Conservation (phyloP, 1,140 invertebrate genomes). For the Phortica variegata region DNA sequence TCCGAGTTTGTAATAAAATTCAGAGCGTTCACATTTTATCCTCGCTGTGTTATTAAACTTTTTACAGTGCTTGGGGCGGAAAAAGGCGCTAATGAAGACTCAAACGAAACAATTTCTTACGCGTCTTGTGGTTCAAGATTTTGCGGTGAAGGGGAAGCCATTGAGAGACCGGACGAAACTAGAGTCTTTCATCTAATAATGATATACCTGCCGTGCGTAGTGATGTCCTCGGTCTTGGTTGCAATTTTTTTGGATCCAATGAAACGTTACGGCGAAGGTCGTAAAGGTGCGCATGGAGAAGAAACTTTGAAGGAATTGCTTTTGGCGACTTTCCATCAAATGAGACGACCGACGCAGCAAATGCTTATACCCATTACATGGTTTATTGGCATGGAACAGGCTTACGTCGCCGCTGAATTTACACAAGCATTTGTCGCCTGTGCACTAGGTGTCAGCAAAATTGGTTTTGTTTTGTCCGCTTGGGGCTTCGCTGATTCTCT, state of each 20-base stretch:
- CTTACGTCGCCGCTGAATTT: slow-evolving; percentile 92
- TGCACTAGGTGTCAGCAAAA: slow-evolving; percentile 82
- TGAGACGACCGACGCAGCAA: slow-evolving; percentile 87
- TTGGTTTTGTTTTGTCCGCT: slow-evolving; percentile 95
- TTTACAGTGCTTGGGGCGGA: no score
- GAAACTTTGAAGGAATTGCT: slow-evolving; percentile 77
- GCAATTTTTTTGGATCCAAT: slow-evolving; percentile 86
- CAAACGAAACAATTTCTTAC: no score
- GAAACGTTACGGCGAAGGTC: slow-evolving; percentile 84
- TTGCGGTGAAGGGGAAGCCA: slow-evolving; percentile 72
- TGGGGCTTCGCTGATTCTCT: slow-evolving; percentile 89
- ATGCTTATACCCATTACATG: slow-evolving; percentile 92
- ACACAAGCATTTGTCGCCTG: slow-evolving; percentile 95
- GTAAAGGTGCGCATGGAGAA: slow-evolving; percentile 67
- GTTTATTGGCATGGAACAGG: slow-evolving; percentile 97
- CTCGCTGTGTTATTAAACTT: no score
- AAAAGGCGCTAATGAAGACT: no score
- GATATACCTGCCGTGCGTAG: slow-evolving; percentile 86
- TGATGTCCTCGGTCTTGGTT: slow-evolving; percentile 82
- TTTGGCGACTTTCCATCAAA: slow-evolving; percentile 85
- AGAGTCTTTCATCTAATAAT: slow-evolving; percentile 85
- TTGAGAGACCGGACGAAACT: slow-evolving; percentile 74
- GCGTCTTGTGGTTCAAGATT: slow-evolving; percentile 89
- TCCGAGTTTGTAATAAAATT: no score
- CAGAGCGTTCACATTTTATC: no score